Conservation (phyloP, 2,888 invertebrate species). For the Cybosia mesomella region DNA sequence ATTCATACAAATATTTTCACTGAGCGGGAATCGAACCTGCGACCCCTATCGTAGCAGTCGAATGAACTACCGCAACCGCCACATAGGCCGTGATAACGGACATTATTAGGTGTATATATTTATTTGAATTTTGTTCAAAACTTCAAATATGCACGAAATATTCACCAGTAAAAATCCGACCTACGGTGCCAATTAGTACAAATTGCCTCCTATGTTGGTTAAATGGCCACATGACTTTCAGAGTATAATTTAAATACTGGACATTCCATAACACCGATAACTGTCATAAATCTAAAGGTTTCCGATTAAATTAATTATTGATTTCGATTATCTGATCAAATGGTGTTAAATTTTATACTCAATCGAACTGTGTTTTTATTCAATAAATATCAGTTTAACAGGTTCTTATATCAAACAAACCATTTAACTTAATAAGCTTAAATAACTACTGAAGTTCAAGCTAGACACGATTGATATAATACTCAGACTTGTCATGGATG, state of each 20-base stretch:
- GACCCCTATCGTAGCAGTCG: too few species aligned
- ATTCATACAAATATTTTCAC: too few species aligned
- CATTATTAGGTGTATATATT: too few species aligned
- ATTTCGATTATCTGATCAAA: not conserved
- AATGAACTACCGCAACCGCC: too few species aligned
- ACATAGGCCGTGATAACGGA: too few species aligned
- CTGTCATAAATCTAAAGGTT: constrained; percentile 1
- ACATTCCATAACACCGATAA: not conserved
- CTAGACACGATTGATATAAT: not conserved
- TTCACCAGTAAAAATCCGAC: not conserved
- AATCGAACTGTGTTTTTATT: not conserved
- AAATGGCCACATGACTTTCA: not conserved
- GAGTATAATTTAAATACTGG: not conserved
- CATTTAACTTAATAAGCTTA: not conserved
- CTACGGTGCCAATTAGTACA: not conserved
- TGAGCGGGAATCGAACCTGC: too few species aligned
- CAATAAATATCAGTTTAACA: not conserved
- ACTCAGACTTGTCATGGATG: not conserved
- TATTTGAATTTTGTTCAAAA: too few species aligned
- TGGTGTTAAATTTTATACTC: not conserved
- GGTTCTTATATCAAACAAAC: not conserved
- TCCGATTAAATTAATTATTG: constrained; percentile 4
- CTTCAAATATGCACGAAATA: not conserved
- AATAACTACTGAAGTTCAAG: not conserved
- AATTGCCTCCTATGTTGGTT: not conserved